A percentile compares a stretch with the other conserved stretches of the same genome.
Evolutionary conservation across 2,113 vertebrate species (phyloP).

Genomic region (Larimichthys crocea): DNA sequence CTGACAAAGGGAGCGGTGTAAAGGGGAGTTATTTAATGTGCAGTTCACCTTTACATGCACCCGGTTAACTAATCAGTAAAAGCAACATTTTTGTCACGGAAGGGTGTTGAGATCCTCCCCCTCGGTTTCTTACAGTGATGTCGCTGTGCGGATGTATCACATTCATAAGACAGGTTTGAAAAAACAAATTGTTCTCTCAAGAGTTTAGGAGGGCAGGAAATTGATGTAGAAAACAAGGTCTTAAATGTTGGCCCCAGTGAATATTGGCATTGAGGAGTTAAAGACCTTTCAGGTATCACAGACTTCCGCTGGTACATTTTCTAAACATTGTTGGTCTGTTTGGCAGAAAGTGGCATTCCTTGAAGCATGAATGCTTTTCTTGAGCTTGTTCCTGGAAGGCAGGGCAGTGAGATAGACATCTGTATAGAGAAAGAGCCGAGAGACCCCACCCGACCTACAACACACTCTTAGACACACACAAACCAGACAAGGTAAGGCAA

Average conservation of each 20-base stretch:
- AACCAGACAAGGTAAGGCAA: conserved; percentile 40
- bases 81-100: conserved; percentile 79
- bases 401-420: conserved; percentile 48
- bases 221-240: conserved; percentile 51
- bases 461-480: conserved; percentile 25
- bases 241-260: conserved; percentile 49
- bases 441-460: conserved; percentile 32
- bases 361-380: conserved; percentile 60
- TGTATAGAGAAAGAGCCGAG: conserved; percentile 19
- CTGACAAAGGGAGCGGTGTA: conserved; percentile 71
- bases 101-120: conserved; percentile 68
- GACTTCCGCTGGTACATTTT: conserved; percentile 40
- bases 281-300: conserved; percentile 47
- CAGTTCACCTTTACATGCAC: conserved; percentile 75
- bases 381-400: conserved; percentile 58
- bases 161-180: conserved; percentile 43
- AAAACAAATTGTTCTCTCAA: conserved; percentile 53
- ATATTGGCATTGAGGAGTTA: conserved; percentile 60
- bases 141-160: conserved; percentile 50
- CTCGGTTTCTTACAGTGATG: conserved; percentile 59
- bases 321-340: conserved; percentile 48
- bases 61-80: conserved; percentile 76
- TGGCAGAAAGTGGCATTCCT: conserved; percentile 43
- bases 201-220: conserved; percentile 54
- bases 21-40: conserved; percentile 73